phyloP scores from a whole-genome alignment of 2,113 vertebrate species.

The Herpailurus yagouaroundi region DNA sequence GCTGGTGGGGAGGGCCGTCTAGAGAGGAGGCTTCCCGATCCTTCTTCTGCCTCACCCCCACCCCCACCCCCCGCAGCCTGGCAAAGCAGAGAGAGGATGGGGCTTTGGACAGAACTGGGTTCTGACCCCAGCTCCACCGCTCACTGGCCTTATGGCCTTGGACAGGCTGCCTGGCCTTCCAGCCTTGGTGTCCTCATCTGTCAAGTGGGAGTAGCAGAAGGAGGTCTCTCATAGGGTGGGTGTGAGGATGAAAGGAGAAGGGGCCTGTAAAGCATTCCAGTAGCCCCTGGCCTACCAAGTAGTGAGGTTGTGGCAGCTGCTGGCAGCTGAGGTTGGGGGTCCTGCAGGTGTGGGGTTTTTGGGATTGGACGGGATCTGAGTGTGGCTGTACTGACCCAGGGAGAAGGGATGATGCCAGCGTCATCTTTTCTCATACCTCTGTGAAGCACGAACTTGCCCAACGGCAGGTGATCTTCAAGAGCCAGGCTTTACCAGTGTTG shows the following conservation, averaged over 20 bases:
- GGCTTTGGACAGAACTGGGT: not conserved
- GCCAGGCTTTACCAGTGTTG: not conserved
- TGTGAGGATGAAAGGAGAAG: not conserved
- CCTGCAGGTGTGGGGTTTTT: rapidly evolving
- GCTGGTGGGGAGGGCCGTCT: not conserved
- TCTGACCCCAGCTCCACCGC: not conserved
- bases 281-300: not conserved
- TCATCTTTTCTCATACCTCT: not conserved
- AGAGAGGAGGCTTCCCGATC: too few species aligned
- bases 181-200: not conserved
- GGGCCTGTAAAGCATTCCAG: not conserved
- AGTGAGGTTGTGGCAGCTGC: not conserved
- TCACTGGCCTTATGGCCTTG: not conserved
- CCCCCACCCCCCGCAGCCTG: not conserved
- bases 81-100: not conserved
- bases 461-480: not conserved
- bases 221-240: not conserved
- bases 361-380: not conserved
- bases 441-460: not conserved
- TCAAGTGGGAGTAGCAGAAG: not conserved
- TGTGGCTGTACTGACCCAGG: too few species aligned
- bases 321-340: not conserved
- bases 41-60: not conserved
- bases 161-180: not conserved
- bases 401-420: not conserved